These are phyloP conservation scores for Philereme vetulata DNA, from an alignment of 2,888 invertebrate genomes.

Conservation along the genomic window DNA sequence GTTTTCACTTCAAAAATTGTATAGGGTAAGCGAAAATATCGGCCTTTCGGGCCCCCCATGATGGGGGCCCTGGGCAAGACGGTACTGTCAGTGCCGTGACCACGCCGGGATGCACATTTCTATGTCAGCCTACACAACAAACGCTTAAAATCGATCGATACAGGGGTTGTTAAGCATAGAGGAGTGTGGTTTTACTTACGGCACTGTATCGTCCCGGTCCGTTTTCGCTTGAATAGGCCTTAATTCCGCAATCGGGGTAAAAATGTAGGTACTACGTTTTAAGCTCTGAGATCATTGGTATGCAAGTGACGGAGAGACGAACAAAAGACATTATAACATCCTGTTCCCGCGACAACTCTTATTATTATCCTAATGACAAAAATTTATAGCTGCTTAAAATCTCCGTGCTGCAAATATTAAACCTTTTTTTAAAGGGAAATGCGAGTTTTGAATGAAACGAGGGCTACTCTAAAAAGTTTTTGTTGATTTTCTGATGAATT, in stretches of 20 bases:
- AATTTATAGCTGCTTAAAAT: conserved; percentile 81
- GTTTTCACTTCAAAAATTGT: no score
- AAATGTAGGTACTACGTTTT: conserved; percentile 56
- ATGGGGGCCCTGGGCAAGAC: no score
- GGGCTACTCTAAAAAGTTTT: conserved; percentile 29
- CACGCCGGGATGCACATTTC: conserved; percentile 3
- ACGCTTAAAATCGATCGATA: no score
- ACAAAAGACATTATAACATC: conserved; percentile 83
- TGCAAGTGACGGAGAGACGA: conserved; percentile 71
- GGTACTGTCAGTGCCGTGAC: conserved; percentile 9
- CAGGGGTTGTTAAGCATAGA: no score
- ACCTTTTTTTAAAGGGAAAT: conserved; percentile 60
- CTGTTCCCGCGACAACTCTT: conserved; percentile 77
- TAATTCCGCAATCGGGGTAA: conserved; percentile 57
- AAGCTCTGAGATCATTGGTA: conserved; percentile 68
- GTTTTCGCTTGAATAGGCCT: conserved; percentile 29
- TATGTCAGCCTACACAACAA: background rate
- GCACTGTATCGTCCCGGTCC: conserved; percentile 5
- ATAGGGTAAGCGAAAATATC: no score
- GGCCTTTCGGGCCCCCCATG: no score
- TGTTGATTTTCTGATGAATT: no score
- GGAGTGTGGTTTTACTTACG: background rate
- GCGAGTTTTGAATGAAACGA: conserved; percentile 41
- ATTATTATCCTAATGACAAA: conserved; percentile 82
- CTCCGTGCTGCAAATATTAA: conserved; percentile 78